phyloP scores from a whole-genome alignment of 2,797 vertebrate species.

The Amphiprion clarkii region DNA sequence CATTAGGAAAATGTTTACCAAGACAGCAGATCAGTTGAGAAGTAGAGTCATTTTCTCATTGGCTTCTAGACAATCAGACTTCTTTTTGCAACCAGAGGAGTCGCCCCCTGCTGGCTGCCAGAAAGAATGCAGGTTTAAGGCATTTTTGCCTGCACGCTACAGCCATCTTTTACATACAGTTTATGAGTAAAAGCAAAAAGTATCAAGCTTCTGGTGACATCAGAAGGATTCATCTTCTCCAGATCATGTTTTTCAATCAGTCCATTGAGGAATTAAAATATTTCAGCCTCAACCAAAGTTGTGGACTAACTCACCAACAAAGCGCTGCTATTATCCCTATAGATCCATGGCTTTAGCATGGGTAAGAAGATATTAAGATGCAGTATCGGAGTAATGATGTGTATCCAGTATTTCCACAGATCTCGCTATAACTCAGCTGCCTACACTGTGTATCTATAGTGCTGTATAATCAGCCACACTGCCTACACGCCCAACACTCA shows the following conservation, averaged over 20 bases:
- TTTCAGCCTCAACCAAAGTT: neutral
- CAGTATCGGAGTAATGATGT: neutral
- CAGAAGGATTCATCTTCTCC: neutral
- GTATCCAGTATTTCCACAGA: slow-evolving; percentile 1
- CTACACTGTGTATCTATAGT: slow-evolving; percentile 34
- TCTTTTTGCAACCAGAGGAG: too few species aligned
- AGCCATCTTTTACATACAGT: too few species aligned
- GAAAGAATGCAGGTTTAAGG: too few species aligned
- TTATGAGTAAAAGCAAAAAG: too few species aligned
- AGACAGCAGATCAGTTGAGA: too few species aligned
- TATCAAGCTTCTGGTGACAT: too few species aligned
- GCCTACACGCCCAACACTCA: slow-evolving; percentile 46
- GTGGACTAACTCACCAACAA: neutral
- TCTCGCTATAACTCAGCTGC: slow-evolving; percentile 33
- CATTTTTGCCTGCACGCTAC: too few species aligned
- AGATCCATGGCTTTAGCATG: neutral
- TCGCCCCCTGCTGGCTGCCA: too few species aligned
- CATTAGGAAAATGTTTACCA: too few species aligned
- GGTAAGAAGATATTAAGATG: neutral
- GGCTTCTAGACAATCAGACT: too few species aligned
- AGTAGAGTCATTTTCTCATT: too few species aligned
- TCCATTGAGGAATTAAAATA: neutral
- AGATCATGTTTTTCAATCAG: neutral
- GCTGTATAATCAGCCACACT: slow-evolving; percentile 47
- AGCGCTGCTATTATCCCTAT: neutral